Evolutionary conservation across 2,113 vertebrate species (phyloP).

Genomic region (human (Homo sapiens)): GRCh38 chr9:121328001-121328500

Average conservation of each 20-base stretch:
- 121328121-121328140: background rate
- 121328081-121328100: background rate
- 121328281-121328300: background rate
- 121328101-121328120: background rate
- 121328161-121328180: background rate
- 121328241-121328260: background rate
- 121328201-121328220: background rate
- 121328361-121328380: background rate
- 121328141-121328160: background rate
- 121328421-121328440: background rate
- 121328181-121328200: accelerated
- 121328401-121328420: background rate
- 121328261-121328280: background rate
- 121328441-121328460: background rate
- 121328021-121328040: background rate
- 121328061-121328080: background rate
- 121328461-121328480: too few species aligned
- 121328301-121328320: background rate
- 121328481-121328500: background rate
- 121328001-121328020: background rate
- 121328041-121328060: background rate
- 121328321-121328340: background rate
- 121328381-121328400: background rate
- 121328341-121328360: background rate
- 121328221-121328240: background rate